Base-by-base conservation (phyloP, 2,888 invertebrate genomes). In the Platypus cylindrus region DNA sequence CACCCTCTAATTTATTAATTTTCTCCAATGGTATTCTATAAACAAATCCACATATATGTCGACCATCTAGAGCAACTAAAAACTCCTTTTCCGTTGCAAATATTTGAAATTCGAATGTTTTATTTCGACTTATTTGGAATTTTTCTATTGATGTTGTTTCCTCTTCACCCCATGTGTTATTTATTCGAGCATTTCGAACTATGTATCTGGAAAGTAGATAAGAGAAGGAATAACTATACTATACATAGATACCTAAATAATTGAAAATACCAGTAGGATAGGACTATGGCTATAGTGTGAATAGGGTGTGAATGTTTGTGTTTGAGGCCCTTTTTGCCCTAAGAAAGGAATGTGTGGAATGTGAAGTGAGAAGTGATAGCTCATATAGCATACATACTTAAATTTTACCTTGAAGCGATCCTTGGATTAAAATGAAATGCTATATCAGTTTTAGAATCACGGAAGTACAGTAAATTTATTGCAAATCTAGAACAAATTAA, bases 351-450 rank as follows among this genome's bases (percentile, higher is more conserved):
- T n/a, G n/a, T n/a, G n/a, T n/a, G n/a, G n/a, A n/a, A n/a, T n/a
- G n/a, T n/a, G n/a, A n/a, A n/a, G n/a, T n/a, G n/a, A n/a, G n/a
- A n/a, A n/a, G n/a, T n/a, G n/a, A n/a, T n/a, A n/a, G n/a, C n/a
- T n/a, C n/a, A n/a, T n/a, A n/a, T n/a, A n/a, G n/a, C n/a, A n/a
- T n/a, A n/a, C n/a, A n/a, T n/a, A n/a, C n/a, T n/a, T n/a, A n/a
- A n/a, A n/a, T n/a, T 16, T 13, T 80, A 81, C 44, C 72, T 71
- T 53, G 82, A 76, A 37, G 78, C 78, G 45, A 86, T 62, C 11
- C 87, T 75, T 5, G 84, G 82, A 62, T 86, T 86, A 50, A 89
- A 73, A 57, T 87, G 87, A 20, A 86, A 66, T 0, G 79, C 82
- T 11, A 84, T 68, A 14, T 59, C 60, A 2, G 59, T 44, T 17